Percentiles rank a stretch among this genome's conserved stretches.
Conservation (phyloP, 2,797 vertebrate genomes). For the Hoplostethus atlanticus region DNA sequence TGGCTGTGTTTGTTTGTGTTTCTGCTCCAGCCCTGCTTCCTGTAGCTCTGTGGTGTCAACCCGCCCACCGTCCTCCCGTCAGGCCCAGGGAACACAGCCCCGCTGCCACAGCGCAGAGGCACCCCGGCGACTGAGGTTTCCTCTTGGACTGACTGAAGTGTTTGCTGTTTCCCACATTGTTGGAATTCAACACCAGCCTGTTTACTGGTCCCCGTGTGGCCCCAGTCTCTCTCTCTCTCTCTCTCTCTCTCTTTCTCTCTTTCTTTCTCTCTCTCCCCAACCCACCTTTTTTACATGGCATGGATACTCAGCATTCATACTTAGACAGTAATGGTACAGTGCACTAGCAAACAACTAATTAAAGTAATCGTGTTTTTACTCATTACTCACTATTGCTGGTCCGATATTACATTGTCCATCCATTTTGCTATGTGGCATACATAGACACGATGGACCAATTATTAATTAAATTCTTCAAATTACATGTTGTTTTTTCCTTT, state of each 20-base stretch:
- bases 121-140: conserved; percentile 70
- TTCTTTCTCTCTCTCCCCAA: conserved; percentile 35
- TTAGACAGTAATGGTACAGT: conserved; percentile 18
- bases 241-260: conserved; percentile 2
- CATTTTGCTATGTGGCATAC: neutral
- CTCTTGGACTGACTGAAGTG: conserved; percentile 73
- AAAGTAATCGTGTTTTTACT: conserved; percentile 11
- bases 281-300: conserved; percentile 51
- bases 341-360: conserved; percentile 21
- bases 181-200: conserved; percentile 83
- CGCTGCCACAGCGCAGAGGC: conserved; percentile 63
- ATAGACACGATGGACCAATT: neutral
- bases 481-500: conserved; percentile 13
- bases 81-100: conserved; percentile 60
- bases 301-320: conserved; percentile 38
- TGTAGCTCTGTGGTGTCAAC: conserved; percentile 69
- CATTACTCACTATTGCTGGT: neutral
- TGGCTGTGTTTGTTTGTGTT: conserved; percentile 78
- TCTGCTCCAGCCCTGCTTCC: conserved; percentile 67
- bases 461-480: conserved; percentile 1
- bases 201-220: conserved; percentile 79
- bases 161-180: conserved; percentile 82
- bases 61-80: conserved; percentile 69
- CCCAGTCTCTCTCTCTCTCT: conserved; percentile 29
- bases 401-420: neutral